These are phyloP conservation scores for Neodiprion virginianus DNA, from an alignment of 1,140 invertebrate genomes.

Conservation along the genomic window DNA sequence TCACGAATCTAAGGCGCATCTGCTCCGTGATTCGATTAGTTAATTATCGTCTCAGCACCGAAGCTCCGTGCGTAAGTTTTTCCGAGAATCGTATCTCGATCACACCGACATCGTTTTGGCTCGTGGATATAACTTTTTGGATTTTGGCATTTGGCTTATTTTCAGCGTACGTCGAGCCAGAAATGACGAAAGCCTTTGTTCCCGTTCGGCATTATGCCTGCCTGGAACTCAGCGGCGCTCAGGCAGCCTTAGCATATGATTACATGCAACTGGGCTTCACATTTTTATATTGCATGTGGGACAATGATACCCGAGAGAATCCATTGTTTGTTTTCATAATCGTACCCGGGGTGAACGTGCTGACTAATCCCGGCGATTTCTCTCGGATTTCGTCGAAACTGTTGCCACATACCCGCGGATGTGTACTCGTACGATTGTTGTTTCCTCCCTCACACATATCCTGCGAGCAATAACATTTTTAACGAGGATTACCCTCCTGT, in stretches of 20 bases:
- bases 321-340: slow-evolving; percentile 41
- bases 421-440: neutral
- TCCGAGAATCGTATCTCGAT: neutral
- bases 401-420: neutral
- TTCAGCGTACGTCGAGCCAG: neutral
- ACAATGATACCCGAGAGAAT: slow-evolving; percentile 34
- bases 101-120: neutral
- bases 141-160: neutral
- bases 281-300: slow-evolving; percentile 30
- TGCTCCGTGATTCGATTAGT: too few species aligned
- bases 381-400: neutral
- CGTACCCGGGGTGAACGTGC: slow-evolving; percentile 27
- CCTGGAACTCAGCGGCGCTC: slow-evolving; percentile 28
- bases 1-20: too few species aligned
- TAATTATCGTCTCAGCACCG: too few species aligned
- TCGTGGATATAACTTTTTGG: neutral
- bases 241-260: slow-evolving; percentile 32
- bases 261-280: slow-evolving; percentile 25
- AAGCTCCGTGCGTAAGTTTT: too few species aligned
- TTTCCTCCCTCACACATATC: too few species aligned
- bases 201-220: slow-evolving; percentile 30
- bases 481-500: too few species aligned
- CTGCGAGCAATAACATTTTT: too few species aligned
- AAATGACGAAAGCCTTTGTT: slow-evolving; percentile 2
- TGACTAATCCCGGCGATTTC: slow-evolving; percentile 11